Conservation (phyloP, 2,888 invertebrate genomes). For the Stegophylla sp. region DNA sequence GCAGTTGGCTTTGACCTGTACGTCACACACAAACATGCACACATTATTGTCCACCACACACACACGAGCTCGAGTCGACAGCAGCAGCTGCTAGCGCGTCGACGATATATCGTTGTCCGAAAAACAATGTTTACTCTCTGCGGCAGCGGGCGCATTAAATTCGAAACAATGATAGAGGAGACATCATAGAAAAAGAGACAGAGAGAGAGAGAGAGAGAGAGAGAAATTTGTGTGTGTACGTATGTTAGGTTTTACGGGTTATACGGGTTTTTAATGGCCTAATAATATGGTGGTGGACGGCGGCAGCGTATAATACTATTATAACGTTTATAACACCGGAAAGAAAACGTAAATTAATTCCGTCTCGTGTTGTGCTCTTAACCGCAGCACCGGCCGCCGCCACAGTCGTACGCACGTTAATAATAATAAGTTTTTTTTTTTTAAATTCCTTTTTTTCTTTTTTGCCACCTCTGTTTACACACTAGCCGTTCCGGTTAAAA, state of each 20-base stretch:
- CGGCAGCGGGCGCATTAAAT: background rate
- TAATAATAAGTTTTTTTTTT: too few species aligned
- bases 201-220: background rate
- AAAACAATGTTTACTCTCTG: conserved; percentile 26
- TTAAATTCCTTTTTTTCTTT: background rate
- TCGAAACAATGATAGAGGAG: background rate
- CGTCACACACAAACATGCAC: too few species aligned
- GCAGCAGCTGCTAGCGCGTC: background rate
- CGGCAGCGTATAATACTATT: too few species aligned
- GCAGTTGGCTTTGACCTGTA: background rate
- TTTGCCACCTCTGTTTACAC: too few species aligned
- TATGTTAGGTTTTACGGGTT: background rate
- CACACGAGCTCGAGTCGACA: background rate
- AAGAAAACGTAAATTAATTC: conserved; percentile 26
- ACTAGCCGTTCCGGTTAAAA: too few species aligned
- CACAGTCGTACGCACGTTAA: background rate
- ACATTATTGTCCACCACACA: background rate
- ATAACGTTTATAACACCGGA: background rate
- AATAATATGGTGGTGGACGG: conserved; percentile 17
- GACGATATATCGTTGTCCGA: background rate
- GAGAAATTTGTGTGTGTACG: conserved; percentile 1
- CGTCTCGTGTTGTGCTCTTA: background rate
- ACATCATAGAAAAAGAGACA: too few species aligned
- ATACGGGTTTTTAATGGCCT: conserved; percentile 48
- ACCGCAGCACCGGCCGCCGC: background rate